phyloP scores from a whole-genome alignment of 2,797 vertebrate species.

The Protosalanx chinensis region DNA sequence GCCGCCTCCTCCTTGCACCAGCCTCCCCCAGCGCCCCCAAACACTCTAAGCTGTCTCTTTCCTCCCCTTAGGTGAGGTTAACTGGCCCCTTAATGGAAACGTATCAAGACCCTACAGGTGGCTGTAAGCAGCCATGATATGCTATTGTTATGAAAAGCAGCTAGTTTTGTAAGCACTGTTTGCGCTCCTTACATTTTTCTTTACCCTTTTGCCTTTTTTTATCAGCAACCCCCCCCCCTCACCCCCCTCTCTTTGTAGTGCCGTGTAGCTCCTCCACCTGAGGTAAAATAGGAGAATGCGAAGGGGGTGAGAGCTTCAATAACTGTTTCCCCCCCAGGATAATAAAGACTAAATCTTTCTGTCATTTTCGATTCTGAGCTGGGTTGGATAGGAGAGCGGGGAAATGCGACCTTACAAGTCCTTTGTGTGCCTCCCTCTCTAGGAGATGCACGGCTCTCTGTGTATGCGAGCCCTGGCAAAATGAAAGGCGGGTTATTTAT shows the following conservation, averaged over 20 bases:
- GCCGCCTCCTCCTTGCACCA: constrained; percentile 25
- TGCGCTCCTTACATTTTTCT: constrained; percentile 60
- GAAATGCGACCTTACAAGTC: constrained; percentile 76
- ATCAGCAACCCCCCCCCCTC: constrained; percentile 48
- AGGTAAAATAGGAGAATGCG: constrained; percentile 71
- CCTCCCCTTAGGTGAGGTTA: constrained; percentile 66
- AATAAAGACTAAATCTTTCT: constrained; percentile 81
- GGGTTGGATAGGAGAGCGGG: constrained; percentile 71
- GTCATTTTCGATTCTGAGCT: constrained; percentile 74
- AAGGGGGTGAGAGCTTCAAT: constrained; percentile 64
- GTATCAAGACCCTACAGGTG: constrained; percentile 80
- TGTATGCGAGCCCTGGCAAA: constrained; percentile 59
- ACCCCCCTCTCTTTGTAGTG: constrained; percentile 62
- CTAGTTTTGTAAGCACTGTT: constrained; percentile 72
- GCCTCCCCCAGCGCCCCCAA: constrained; percentile 43
- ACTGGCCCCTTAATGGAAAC: constrained; percentile 72
- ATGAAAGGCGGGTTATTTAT: constrained; percentile 78
- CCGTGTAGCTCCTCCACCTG: constrained; percentile 67
- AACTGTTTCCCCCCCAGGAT: constrained; percentile 76
- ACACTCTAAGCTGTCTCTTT: constrained; percentile 58
- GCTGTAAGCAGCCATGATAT: constrained; percentile 74
- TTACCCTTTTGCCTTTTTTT: constrained; percentile 59
- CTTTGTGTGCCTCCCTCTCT: constrained; percentile 64
- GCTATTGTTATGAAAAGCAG: constrained; percentile 80
- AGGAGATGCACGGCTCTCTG: constrained; percentile 54